A percentile compares a stretch with the other conserved stretches of the same genome.
Conservation (phyloP, 2,888 invertebrate genomes). For the Drosophila kambysellisi region DNA sequence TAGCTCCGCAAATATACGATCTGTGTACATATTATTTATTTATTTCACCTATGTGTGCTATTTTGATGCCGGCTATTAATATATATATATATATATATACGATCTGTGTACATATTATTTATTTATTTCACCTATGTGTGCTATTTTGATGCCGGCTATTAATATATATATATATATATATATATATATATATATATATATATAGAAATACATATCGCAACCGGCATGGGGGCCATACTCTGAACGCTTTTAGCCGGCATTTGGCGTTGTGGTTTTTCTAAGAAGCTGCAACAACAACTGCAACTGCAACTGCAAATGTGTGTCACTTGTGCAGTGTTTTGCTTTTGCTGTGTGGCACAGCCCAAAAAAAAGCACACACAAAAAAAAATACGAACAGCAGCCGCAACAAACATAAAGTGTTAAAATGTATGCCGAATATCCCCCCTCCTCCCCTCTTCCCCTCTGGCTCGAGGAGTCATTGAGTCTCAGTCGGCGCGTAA, state of each 20-base stretch:
- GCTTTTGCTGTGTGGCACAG: slow-evolving; percentile 41
- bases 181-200: slow-evolving; percentile 20
- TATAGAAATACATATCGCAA: slow-evolving; percentile 33
- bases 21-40: neutral
- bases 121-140: slow-evolving; percentile 20
- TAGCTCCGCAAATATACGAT: neutral
- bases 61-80: slow-evolving; percentile 18
- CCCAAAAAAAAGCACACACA: slow-evolving; percentile 8
- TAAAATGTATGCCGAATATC: slow-evolving; percentile 48
- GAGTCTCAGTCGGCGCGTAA: slow-evolving; percentile 67
- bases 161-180: neutral
- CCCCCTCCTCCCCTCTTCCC: neutral
- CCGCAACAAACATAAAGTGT: slow-evolving; percentile 38
- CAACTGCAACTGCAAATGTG: slow-evolving; percentile 33
- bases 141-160: slow-evolving; percentile 25
- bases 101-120: neutral
- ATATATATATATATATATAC: neutral
- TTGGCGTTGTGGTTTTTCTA: slow-evolving; percentile 48
- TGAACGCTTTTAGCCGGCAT: slow-evolving; percentile 53
- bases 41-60: slow-evolving; percentile 27
- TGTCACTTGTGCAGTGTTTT: slow-evolving; percentile 48
- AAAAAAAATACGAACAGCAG: slow-evolving; percentile 12
- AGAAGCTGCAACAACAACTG: slow-evolving; percentile 28
- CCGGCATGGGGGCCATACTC: slow-evolving; percentile 48
- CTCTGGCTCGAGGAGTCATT: slow-evolving; percentile 54